Evolutionary conservation across 2,113 vertebrate species (phyloP), one percentile per base, ranked within the genome.

Genomic region (Sisor rabdophorus): DNA sequence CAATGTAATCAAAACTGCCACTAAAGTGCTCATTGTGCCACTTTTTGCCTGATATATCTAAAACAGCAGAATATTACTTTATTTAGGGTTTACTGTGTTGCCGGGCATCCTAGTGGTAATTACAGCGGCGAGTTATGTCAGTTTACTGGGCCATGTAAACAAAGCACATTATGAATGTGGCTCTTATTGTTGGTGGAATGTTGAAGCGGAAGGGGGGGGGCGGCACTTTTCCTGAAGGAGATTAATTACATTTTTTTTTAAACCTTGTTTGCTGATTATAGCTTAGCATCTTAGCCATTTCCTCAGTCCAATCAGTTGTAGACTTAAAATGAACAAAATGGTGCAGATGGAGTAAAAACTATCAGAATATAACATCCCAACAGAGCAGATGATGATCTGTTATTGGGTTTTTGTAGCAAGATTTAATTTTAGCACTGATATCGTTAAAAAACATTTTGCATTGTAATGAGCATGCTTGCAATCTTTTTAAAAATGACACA

Each of bases 81-180:
- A 15, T 36, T 28, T 36, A 32, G 4, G 44, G 72, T 30, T 60
- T 26, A 11, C 40, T 13, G 28, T 40, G 32, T n/a, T 11, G 7
- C 55, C 22, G 11, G 50, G 32, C 30, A 17, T 47, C 74, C 16
- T 53, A 6, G 30, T 73, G 26, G 40, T 26, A 19, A 11, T 48
- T 22, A 10, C 4, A 2, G 15, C 16, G 4, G 16, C 11, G 2
- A 24, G 59, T 6, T 40, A 19, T 69, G 44, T 73, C 55, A 72
- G 56, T 61, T 75, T 47, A 69, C 69, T 44, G 63, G 78, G 76
- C 64, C 47, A 47, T 55, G 59, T 77, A 75, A 77, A 70, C 54
- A 55, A 36, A 4, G 30, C 80, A 75, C 71, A 78, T 78, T 81
- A 69, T 81, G 75, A 50, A 48, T 48, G 63, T 67, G 32, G 26